A percentile compares a stretch with the other conserved stretches of the same genome.
These are phyloP conservation scores for Prunella himalayana DNA, from an alignment of 2,113 vertebrate genomes.

Conservation along the genomic window DNA sequence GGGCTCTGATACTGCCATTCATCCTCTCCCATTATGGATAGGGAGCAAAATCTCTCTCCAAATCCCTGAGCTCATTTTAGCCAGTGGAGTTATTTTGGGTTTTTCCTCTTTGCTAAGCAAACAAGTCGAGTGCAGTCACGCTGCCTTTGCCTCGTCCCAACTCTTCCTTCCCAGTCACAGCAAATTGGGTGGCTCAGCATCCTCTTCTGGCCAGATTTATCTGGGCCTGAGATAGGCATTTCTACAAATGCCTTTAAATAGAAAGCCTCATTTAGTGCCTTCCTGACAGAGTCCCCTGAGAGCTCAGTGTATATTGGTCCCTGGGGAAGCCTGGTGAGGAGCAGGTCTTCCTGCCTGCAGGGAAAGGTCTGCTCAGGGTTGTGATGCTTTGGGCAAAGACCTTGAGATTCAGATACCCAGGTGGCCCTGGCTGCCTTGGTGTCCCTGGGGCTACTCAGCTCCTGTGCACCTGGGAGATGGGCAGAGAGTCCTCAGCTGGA, in stretches of 20 bases:
- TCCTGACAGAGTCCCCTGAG: neutral
- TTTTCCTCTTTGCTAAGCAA: slow-evolving; percentile 27
- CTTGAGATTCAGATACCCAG: neutral
- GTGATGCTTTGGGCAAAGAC: neutral
- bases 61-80: neutral
- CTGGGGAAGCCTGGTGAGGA: neutral
- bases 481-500: neutral
- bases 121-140: neutral
- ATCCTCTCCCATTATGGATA: neutral
- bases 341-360: neutral
- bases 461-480: neutral
- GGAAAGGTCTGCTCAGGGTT: neutral
- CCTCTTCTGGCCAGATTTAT: neutral
- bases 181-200: neutral
- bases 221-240: neutral
- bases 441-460: neutral
- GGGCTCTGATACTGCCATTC: neutral
- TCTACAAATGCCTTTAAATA: slow-evolving; percentile 33
- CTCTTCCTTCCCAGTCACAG: neutral
- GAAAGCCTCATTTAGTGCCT: neutral
- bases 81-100: neutral
- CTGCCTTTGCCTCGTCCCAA: neutral
- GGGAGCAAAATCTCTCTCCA: neutral
- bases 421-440: neutral
- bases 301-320: neutral